Base-by-base conservation (phyloP, 2,797 vertebrate species). In the Vespertilio murinus region DNA sequence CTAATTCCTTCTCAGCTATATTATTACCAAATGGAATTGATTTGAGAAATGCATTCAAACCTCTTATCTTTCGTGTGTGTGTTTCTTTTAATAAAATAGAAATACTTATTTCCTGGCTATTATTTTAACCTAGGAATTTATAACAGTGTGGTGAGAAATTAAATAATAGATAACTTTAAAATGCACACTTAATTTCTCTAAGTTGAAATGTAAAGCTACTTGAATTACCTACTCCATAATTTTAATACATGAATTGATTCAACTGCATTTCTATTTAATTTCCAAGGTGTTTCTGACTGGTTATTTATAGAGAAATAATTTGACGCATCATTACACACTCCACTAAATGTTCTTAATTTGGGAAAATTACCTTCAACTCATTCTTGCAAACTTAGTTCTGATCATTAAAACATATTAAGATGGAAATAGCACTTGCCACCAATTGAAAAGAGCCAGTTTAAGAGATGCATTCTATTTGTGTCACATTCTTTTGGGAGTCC, bases 21-120 rank as follows among this genome's bases (percentile, higher is more conserved):
- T 64, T 86, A 73, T 69, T 78, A 85, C 33, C 54, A 35, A 65
- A 47, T 42, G 81, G 61, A 88, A 61, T 9, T 77, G 52, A 75
- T 59, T 49, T 70, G 87, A 95, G 77, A 80, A 93, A 84, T 16
- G 16, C 6, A 74, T 65, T n/a, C 33, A 96, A 75, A 56, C 3
- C 56, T 61, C 64, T 94, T n/a, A n/a, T 69, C 35, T 67, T 79
- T 30, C 4, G 1, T 61, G 74, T 49, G 30, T 0, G 30, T 59
- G 35, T 56, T 94, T 73, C 28, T 65, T 90, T 84, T 45, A 89
- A 90, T 71, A 87, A 84, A 94, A 89, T 33, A 90, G 40, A 93
- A 93, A 70, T 52, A 56, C 4, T 42, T 71, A 86, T 73, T 84
- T 47, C 12, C 30, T 88, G 88, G 49, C 47, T 79, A 28, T 69